Conservation (phyloP, 2,888 invertebrate genomes). For the Heteropelma amictum region DNA sequence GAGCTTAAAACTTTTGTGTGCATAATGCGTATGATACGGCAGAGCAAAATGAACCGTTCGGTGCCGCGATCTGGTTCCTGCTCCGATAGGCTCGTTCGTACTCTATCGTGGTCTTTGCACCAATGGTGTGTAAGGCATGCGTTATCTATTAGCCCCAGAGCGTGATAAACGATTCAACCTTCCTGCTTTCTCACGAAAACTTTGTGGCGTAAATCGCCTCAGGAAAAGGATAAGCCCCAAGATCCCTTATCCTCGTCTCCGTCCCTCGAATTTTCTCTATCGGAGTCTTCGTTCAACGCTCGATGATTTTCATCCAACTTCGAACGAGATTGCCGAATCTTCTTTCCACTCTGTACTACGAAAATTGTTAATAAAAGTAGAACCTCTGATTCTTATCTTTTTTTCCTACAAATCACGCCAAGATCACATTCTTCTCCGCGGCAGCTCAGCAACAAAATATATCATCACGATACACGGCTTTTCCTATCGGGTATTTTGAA, state of each 20-base stretch:
- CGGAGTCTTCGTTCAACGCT: slow-evolving; percentile 19
- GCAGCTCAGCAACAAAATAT: not conserved
- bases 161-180: slow-evolving; percentile 64
- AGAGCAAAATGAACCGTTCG: slow-evolving; percentile 25
- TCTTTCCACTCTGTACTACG: not conserved
- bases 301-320: slow-evolving; percentile 12
- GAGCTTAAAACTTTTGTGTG: too few species aligned
- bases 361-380: slow-evolving; percentile 2
- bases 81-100: slow-evolving; percentile 40
- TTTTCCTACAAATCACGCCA: slow-evolving; percentile 1
- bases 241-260: not conserved
- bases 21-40: not conserved
- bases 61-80: slow-evolving; percentile 30
- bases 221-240: slow-evolving; percentile 45
- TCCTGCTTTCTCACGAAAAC: slow-evolving; percentile 59
- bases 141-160: slow-evolving; percentile 64
- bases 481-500: not conserved
- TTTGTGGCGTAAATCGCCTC: slow-evolving; percentile 60
- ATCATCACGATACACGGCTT: not conserved
- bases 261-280: slow-evolving; percentile 1
- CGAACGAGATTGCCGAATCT: slow-evolving; percentile 8
- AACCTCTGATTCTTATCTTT: not conserved
- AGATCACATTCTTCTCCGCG: not conserved
- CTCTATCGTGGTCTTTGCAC: slow-evolving; percentile 33
- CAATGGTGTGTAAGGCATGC: slow-evolving; percentile 52